phyloP scores from a whole-genome alignment of 2,113 vertebrate genomes.

The Coreoperca whiteheadi region DNA sequence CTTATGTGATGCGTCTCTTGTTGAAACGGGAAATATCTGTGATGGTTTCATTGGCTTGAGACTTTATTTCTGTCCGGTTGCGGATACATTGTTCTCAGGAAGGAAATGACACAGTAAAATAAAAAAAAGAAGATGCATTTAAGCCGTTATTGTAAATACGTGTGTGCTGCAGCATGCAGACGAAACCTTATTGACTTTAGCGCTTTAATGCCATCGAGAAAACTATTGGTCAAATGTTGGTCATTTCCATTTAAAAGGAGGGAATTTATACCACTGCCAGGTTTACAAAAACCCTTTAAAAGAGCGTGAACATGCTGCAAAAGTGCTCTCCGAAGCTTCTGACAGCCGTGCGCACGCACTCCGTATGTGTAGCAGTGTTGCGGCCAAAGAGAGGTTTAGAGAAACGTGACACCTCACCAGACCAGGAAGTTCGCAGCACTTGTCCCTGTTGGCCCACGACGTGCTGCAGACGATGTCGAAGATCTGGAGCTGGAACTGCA shows the following conservation, averaged over 20 bases:
- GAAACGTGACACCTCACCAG: constrained; percentile 88
- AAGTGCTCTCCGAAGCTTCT: too few species aligned
- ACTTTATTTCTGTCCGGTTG: background rate
- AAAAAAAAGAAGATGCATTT: background rate
- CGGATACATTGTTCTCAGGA: background rate
- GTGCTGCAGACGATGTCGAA: constrained; percentile 97
- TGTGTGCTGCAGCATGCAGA: background rate
- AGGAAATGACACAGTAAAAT: background rate
- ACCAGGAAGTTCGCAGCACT: constrained; percentile 96
- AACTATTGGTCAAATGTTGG: too few species aligned
- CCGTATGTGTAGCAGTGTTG: background rate
- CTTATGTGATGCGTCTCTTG: background rate
- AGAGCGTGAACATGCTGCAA: background rate
- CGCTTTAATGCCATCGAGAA: background rate
- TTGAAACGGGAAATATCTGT: background rate
- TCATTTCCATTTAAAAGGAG: too few species aligned
- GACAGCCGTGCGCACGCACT: background rate
- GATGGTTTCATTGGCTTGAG: background rate
- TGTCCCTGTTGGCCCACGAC: constrained; percentile 93
- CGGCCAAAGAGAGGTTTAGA: background rate
- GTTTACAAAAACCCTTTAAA: background rate
- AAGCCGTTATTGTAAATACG: background rate
- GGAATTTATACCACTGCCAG: background rate
- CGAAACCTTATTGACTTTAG: background rate
- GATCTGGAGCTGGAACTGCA: constrained; percentile 95